Evolutionary conservation across 1,140 invertebrate genomes (phyloP).

Genomic region (Scaptomyza hsui): DNA sequence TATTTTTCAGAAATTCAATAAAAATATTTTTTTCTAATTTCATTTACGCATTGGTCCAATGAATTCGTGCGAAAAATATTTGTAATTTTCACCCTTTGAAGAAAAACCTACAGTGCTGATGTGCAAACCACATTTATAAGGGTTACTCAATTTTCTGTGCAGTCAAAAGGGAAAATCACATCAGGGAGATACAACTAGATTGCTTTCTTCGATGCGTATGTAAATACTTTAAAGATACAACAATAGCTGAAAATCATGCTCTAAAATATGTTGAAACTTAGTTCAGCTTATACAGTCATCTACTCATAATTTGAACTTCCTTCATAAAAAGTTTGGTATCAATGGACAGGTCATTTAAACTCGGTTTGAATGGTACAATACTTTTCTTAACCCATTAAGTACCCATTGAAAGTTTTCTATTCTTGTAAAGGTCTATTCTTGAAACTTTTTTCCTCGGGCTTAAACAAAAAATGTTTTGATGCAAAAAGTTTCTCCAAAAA

Average conservation of each 20-base stretch:
- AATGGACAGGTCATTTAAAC: no score
- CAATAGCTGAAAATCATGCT: neutral
- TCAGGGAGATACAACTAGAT: constrained; percentile 23
- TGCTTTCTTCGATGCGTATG: constrained; percentile 17
- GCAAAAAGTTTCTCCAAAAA: no score
- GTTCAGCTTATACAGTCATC: no score
- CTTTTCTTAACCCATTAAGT: no score
- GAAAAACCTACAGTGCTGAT: constrained; percentile 1
- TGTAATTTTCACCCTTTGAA: constrained; percentile 37
- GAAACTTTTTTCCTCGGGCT: no score
- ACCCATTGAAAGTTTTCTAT: no score
- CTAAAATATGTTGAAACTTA: no score
- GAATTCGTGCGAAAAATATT: constrained; percentile 65
- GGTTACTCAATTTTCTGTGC: constrained; percentile 41
- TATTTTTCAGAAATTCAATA: constrained; percentile 12
- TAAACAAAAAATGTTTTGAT: no score
- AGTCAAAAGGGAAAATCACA: constrained; percentile 11
- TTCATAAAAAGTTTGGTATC: no score
- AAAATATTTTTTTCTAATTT: constrained; percentile 47
- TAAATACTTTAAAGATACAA: neutral
- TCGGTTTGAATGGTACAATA: no score
- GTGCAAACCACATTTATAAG: constrained; percentile 41
- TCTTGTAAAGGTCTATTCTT: no score
- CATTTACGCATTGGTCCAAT: constrained; percentile 34
- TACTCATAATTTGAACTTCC: no score